Evolutionary conservation across 2,797 vertebrate species (phyloP), one percentile per base, ranked within the genome.

Genomic region (Alfaro cultratus): DNA sequence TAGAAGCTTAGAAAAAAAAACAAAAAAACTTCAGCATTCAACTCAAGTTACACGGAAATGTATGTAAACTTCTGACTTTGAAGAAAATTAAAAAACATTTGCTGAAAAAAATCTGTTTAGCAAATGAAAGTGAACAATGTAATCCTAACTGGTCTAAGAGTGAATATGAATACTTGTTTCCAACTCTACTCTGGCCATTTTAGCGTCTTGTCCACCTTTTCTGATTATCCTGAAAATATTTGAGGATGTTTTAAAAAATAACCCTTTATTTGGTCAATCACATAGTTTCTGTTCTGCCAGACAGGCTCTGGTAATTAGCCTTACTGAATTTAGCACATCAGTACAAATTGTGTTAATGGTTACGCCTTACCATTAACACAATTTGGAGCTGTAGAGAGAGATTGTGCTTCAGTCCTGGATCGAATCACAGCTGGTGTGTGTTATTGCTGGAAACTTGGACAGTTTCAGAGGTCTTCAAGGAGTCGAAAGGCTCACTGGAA

Each of bases 401-500:
- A 72, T 90, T 86, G 57, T 85, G 90, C 92, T 93, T 94, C 91
- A 91, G 92, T 94, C 90, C 78, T 88, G 85, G 86, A 91, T 94
- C 92, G 86, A 87, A 89, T 94, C 93, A 90, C 93, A 93, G 92
- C 90, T 93, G 90, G 81, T 89, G 84, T 88, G 87, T 92, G 91
- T 94, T 93, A 89, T 90, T 91, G 89, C 87, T 92, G 88, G 91
- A 94, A 94, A 94, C 91, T 91, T 88, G 81, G 86, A 90, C 55
- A 75, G 91, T 94, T 95, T 93, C 92, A 92, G 92, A 94, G 91
- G 85, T 91, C 90, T 94, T 94, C 90, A 90, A 91, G 83, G 91
- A 93, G 89, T 90, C 82, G 76, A 76, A 86, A 89, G 91, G 85
- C 92, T 93, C 87, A 77, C 85, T 91, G 88, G 91, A 93, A 94